Evolutionary conservation across 2,888 invertebrate genomes (phyloP).

Genomic region (Chrysina gloriosa): DNA sequence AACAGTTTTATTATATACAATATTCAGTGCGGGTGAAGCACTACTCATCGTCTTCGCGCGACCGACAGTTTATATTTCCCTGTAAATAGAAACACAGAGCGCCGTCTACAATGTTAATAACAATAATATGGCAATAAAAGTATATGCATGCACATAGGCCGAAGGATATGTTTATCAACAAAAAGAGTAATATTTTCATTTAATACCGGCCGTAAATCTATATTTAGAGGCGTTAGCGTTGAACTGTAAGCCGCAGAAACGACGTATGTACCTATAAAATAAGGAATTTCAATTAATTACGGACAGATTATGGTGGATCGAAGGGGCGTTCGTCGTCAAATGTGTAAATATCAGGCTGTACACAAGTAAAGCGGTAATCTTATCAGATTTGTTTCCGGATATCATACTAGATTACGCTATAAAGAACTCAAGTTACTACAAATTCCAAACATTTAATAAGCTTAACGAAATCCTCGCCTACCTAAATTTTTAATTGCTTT

Average conservation of each 20-base stretch:
- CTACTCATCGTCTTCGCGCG: conserved; percentile 27
- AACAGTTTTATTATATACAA: conserved; percentile 39
- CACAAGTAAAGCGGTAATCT: conserved; percentile 8
- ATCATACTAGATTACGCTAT: not conserved
- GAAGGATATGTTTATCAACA: conserved; percentile 33
- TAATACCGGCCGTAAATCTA: conserved; percentile 31
- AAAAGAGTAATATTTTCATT: conserved; percentile 33
- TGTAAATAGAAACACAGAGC: conserved; percentile 34
- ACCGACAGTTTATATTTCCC: conserved; percentile 28
- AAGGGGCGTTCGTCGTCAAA: conserved; percentile 7
- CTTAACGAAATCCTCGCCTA: too few species aligned
- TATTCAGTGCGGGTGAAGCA: conserved; percentile 39
- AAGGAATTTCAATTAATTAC: conserved; percentile 35
- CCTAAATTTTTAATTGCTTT: too few species aligned
- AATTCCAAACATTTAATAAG: not conserved
- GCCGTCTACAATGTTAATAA: conserved; percentile 35
- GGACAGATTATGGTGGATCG: conserved; percentile 7
- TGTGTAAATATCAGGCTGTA: not conserved
- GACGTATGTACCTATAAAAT: conserved; percentile 29
- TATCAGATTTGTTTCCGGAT: conserved; percentile 1
- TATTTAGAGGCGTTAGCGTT: conserved; percentile 33
- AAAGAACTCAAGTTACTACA: too few species aligned
- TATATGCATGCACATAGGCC: conserved; percentile 17
- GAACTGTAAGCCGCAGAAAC: conserved; percentile 14
- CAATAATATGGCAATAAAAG: conserved; percentile 33